Conservation (phyloP, 30 jellyfish, hydroid and myxozoan species). For the Chrysaora quinquecirrha region DNA sequence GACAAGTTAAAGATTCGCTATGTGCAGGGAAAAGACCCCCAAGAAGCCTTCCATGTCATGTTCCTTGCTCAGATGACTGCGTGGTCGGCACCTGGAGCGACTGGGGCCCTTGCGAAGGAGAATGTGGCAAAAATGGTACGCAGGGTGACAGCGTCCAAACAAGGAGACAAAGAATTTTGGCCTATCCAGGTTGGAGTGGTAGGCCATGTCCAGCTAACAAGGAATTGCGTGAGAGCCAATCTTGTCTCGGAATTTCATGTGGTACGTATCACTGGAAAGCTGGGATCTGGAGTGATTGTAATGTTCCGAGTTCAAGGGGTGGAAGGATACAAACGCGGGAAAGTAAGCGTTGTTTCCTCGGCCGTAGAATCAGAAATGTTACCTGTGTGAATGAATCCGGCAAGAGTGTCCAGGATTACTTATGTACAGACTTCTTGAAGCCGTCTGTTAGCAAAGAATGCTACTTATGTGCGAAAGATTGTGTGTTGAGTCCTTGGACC, state of each 20-base stretch:
- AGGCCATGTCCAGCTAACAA: slow-evolving; percentile 52
- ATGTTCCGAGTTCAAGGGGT: not conserved
- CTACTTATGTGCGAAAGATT: slow-evolving; percentile 49
- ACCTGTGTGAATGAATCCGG: slow-evolving; percentile 47
- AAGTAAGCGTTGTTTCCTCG: slow-evolving; percentile 29
- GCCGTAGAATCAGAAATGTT: slow-evolving; percentile 13
- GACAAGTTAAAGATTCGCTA: slow-evolving; percentile 38
- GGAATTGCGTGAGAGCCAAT: slow-evolving; percentile 20
- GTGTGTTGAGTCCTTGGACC: slow-evolving; percentile 69
- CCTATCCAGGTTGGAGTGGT: slow-evolving; percentile 76
- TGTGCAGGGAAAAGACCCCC: slow-evolving; percentile 53
- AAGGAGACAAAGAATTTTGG: slow-evolving; percentile 42
- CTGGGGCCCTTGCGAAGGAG: slow-evolving; percentile 72
- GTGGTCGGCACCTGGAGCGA: slow-evolving; percentile 76
- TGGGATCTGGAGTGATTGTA: slow-evolving; percentile 42
- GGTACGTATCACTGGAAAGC: slow-evolving; percentile 65
- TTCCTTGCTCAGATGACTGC: slow-evolving; percentile 79
- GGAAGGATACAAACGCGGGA: not conserved
- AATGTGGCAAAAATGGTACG: slow-evolving; percentile 45
- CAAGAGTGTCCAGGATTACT: slow-evolving; percentile 14
- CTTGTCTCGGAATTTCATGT: slow-evolving; percentile 63
- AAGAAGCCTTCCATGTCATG: slow-evolving; percentile 58
- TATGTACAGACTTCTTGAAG: slow-evolving; percentile 49
- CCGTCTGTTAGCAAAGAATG: slow-evolving; percentile 58
- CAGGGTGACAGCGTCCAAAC: slow-evolving; percentile 42